Percentiles rank a stretch among this genome's conserved stretches.
Conservation (phyloP, 2,888 invertebrate species). For the Laspeyria flexula region DNA sequence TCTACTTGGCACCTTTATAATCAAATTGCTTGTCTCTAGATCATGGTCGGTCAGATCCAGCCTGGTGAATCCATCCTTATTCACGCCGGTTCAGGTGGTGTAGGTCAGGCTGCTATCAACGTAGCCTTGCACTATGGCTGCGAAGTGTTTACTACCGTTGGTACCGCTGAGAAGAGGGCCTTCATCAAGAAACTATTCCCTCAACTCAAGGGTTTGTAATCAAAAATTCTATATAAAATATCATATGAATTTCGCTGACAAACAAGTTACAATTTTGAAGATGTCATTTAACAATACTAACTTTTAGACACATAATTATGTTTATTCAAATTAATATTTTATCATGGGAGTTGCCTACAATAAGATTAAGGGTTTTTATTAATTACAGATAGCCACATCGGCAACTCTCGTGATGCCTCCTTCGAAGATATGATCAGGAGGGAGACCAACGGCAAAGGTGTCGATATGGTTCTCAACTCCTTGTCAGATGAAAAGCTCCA, state of each 20-base stretch:
- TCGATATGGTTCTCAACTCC: constrained; percentile 96
- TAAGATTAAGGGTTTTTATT: no score
- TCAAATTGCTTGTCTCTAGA: constrained; percentile 45
- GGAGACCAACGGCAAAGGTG: constrained; percentile 94
- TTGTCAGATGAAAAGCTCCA: constrained; percentile 96
- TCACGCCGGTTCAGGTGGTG: constrained; percentile 98
- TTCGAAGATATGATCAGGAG: constrained; percentile 95
- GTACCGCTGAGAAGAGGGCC: constrained; percentile 94
- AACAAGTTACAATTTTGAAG: no score
- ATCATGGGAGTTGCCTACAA: no score
- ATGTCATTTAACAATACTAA: no score
- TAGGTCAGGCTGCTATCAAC: constrained; percentile 98
- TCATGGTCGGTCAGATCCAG: constrained; percentile 90
- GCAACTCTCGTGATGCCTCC: constrained; percentile 93
- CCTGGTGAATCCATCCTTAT: constrained; percentile 94
- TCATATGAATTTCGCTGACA: no score
- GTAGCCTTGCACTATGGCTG: constrained; percentile 96
- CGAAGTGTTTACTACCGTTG: constrained; percentile 97
- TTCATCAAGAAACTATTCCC: constrained; percentile 97
- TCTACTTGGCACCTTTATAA: no score
- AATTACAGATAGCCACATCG: constrained; percentile 85
- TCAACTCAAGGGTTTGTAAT: constrained; percentile 81
- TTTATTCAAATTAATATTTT: no score
- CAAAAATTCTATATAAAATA: neutral
- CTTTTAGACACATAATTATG: no score